Base-by-base conservation (phyloP, 1,140 invertebrate genomes). In the Arctopsyche grandis region DNA sequence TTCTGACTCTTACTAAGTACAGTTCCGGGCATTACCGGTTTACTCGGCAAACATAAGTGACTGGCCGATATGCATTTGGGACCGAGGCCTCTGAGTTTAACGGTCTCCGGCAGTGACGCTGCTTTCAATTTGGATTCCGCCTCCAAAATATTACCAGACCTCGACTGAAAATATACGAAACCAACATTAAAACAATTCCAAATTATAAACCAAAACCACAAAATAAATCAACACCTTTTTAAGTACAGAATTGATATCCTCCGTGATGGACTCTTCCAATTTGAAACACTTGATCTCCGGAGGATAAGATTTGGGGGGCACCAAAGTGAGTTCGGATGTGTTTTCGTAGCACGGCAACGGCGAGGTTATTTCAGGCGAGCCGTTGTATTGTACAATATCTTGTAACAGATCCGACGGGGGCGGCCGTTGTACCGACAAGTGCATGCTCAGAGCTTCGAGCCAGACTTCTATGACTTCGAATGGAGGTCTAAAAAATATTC, bases 391-490 rank as follows among this genome's bases (percentile, higher is more conserved):
- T 80, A 90, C 89, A 43, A 96, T 93, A 83, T 96, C 94, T 60
- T 91, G 91, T n/a, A 94, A 88, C 7, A 95, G 86, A 81, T 94
- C 91, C 0, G 90, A 86, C 0, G 94, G 93, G 48, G 92, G 83
- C 0, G 91, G 85, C 29, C 90, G 90, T 0, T 91, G 90, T 22
- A 91, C 89, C 0, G 91, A 91, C 52, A 95, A 84, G 84, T 94
- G 93, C 88, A 93, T 91, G 0, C 92, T 91, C 58, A 97, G 84
- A 24, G 91, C 91, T 85, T 95, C 93, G 21, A 97, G 85, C 95
- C 95, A 96, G 0, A 93, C 90, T 86, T 95, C 92, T 84, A 96
- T 91, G n/a, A 95, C 91, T 84, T 96, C 94, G 85, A 97, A 97
- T 0, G 95, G 92, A 0, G 96, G 95, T 83, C 95, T 94, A 79